Base-by-base conservation (phyloP, 37 sponge, comb jelly and placozoan species). In the Aphrocallistes beatrix region DNA sequence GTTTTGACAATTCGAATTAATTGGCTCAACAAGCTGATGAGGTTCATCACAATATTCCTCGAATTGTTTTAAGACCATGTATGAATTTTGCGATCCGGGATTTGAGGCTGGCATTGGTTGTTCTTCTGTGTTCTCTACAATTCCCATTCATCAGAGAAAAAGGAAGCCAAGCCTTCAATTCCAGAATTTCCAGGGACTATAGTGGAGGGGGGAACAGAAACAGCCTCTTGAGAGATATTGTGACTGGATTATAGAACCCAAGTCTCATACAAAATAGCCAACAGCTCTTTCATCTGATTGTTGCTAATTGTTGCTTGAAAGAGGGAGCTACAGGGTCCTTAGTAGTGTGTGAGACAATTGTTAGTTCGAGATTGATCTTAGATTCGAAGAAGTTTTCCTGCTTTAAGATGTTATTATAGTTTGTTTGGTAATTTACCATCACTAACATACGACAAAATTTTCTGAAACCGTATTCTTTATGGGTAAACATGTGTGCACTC, bases 11-110 rank as follows among this genome's bases (percentile, higher is more conserved):
- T n/a, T n/a, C n/a, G 34, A 32, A 60, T 25, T 60, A 60, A 30
- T 60, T 60, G 75, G 25, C 75, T 60, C 75, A 25, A 60, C 75
- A 13, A 30, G 75, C 75, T 60, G 75, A 60, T 60, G 34, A 60
- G 75, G 75, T 60, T 60, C 34, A 60, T 60, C n/a, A 60, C 75
- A 60, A 60, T 60, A 60, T 60, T 60, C 75, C 34, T 60, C 75
- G 75, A 60, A 60, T 60, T 60, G 75, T 28, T 32, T 60, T 60
- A 60, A 32, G 75, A 60, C n/a, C 21, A 6, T 19, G 25, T 21
- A 60, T 60, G 34, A 60, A 60, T 13, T 42, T 60, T 60, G 8
- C 75, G 8, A 19, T 30, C 75, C n/a, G 75, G 75, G 21, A 19
- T 60, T 60, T 19, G 6, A 60, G 49, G 49, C 49, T 47, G 17